Base-by-base conservation (phyloP, 2,113 vertebrate species). In the Spermophilus dauricus region DNA sequence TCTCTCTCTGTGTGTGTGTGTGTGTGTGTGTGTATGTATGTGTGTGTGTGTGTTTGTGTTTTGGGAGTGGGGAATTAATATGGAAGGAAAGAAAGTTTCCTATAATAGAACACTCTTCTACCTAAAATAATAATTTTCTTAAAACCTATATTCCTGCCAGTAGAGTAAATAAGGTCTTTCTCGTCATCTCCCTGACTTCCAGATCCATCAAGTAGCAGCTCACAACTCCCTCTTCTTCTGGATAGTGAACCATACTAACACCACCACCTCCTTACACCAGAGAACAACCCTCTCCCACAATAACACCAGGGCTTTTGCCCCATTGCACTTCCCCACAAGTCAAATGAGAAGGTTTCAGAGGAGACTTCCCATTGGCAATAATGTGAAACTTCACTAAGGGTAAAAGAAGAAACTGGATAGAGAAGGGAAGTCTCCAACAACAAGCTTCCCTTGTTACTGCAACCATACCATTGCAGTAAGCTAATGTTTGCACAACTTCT, bases 91-190 rank as follows among this genome's bases (percentile, higher is more conserved):
- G 26, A 89, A n/a, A 69, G 45, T 45, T 37, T 24, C 30, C 22
- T 90, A 20, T 39, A 45, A n/a, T 34, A 88, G 78, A 82, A 96
- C 22, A 37, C 39, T 70, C n/a, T 69, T 90, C 72, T 80, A 48
- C 26, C 70, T 93, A 86, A 89, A 95, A 51, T 78, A 97, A 86
- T 83, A 75, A 83, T 91, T 82, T 70, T 81, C 81, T 83, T 80
- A 89, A 93, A 84, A 63, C 48, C n/a, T 90, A 67, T 32, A 73
- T 88, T 90, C 84, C 67, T 76, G 24, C 32, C 34, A 20, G 32
- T 94, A 51, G 18, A 72, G 6, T 53, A 45, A 81, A 61, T n/a
- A 70, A 80, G 6, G 37, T 48, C 65, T 91, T 24, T 72, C 70
- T 91, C 18, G 42, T 39, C 48, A 51, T 26, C 37, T 78, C 18